Conservation (phyloP, 2,888 invertebrate genomes). For the Pantelozetes paolii region DNA sequence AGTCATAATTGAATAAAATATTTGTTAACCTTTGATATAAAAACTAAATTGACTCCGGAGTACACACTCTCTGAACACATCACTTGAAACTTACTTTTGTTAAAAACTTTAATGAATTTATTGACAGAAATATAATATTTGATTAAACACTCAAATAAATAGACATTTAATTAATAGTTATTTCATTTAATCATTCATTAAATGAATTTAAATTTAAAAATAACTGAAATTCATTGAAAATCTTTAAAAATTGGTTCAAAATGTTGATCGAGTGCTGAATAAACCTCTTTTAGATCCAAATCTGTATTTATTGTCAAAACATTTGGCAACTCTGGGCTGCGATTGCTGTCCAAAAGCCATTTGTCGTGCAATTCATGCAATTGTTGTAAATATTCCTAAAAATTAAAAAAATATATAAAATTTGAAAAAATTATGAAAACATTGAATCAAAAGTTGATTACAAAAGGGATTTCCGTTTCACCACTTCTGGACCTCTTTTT, state of each 20-base stretch:
- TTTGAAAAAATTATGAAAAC: neutral
- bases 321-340: neutral
- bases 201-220: neutral
- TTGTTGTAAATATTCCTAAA: slow-evolving; percentile 30
- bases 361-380: slow-evolving; percentile 37
- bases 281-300: neutral
- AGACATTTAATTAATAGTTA: too few species aligned
- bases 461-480: slow-evolving; percentile 56
- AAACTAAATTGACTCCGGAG: too few species aligned
- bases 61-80: too few species aligned
- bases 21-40: too few species aligned
- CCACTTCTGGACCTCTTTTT: slow-evolving; percentile 71
- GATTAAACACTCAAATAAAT: too few species aligned
- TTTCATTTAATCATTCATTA: too few species aligned
- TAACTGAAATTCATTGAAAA: neutral
- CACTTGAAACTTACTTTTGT: too few species aligned
- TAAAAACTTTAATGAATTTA: too few species aligned
- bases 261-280: neutral
- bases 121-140: too few species aligned
- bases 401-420: neutral
- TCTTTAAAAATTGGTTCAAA: neutral
- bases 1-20: too few species aligned
- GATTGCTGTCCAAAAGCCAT: neutral
- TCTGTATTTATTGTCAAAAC: slow-evolving; percentile 13
- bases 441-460: neutral